Evolutionary conservation across 2,113 vertebrate species (phyloP), one percentile per base, ranked within the genome.

Genomic region (Psilopogon haemacephalus): DNA sequence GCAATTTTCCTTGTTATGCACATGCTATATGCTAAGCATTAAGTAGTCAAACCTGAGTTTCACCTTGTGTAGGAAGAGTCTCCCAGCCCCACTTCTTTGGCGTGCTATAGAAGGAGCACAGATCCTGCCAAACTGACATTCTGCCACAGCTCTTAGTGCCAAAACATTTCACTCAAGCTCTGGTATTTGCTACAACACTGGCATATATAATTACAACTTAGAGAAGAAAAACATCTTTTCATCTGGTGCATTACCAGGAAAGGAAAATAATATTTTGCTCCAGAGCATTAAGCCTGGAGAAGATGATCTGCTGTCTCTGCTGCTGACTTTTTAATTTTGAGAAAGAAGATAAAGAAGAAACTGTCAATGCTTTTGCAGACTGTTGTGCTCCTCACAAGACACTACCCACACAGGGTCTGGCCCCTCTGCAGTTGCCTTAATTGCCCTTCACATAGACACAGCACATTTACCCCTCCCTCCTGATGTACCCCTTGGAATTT

Each of bases 161-260:
- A 89, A 82, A 90, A 79, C 74, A 58, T 71, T 89, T 89, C 88
- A 83, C 30, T 55, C 64, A 79, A 83, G 50, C 94, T 88, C 85
- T 69, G 71, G 11, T 73, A 23, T 85, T 69, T 85, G 52, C 93
- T 85, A 6, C 32, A 83, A 76, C 68, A 52, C 21, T 81, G 73
- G 70, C 75, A 87, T 21, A 23, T 28, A 77, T 68, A 92, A 92
- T 69, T 89, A 75, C 73, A 90, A 71, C 80, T 72, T 37, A 5
- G 44, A 74, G 64, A 62, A 92, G 71, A 76, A 91, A 94, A 92
- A 55, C 71, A 70, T 80, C 64, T 92, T 80, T 89, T 92, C 87
- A 88, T 52, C 60, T 75, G 38, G 21, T 77, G n/a, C 52, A 18
- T 71, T 89, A 74, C 42, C n/a, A n/a, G 81, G 69, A 44, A 64